Base-by-base conservation (phyloP, 30 jellyfish, hydroid and myxozoan species). In the Hydractinia symbiolongicarpus region DNA sequence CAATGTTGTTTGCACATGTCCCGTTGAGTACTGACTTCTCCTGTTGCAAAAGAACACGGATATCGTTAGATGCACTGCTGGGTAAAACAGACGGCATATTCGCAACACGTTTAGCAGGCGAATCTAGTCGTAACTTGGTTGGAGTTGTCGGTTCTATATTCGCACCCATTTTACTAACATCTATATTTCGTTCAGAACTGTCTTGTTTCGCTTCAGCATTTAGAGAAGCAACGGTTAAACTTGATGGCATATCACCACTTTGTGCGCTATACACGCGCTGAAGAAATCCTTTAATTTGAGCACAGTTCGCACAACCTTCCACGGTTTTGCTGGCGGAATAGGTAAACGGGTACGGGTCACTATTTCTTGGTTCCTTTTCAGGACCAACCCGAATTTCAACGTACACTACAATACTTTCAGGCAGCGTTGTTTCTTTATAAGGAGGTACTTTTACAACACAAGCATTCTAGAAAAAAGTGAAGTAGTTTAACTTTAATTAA, bases 301-400 rank as follows among this genome's bases (percentile, higher is more conserved):
- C 71, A 85, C 98, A 86, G 61, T 85, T 77, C 40, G 88, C 67
- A 71, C 97, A 90, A 5, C 84, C 81, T 50, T 70, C 86, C 11
- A 51, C 69, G 10, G 78, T 82, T 66, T 67, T 61, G 8, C 74
- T 89, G 14, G 97, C 90, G 54, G 67, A 73, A 68, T 86, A 91
- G 14, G 86, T 71, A 60, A 91, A 91, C 4, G 84, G 73, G 53
- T 86, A 50, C 67, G 98, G 90, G 55, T 91, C 98, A 51, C 98
- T 91, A 80, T 88, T 78, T 19, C 98, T 85, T 58, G 95, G 95
- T 75, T 91, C 98, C 70, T 86, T 91, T 55, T 91, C 98, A 4
- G 98, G 86, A 19, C 98, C 98, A 66, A 84, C 94, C 16, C 98
- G 96, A 17, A 91, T 86, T 79, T 91, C 98, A n/a, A 91, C 86